phyloP scores from a whole-genome alignment of 2,113 vertebrate species.

The Tylochromis polylepis region DNA sequence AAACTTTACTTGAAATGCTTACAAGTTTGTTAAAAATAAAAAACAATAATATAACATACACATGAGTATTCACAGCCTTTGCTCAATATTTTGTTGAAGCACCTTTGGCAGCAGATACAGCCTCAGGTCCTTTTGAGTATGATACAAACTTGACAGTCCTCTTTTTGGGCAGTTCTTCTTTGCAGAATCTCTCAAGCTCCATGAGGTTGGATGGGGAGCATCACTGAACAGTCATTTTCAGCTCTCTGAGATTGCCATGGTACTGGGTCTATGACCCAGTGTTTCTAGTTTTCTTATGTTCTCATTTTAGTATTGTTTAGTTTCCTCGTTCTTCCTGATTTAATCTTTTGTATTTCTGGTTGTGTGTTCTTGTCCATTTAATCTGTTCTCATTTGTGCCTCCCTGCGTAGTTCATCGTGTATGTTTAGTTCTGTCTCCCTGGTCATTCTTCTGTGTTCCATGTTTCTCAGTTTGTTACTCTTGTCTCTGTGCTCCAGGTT shows the following conservation, averaged over 20 bases:
- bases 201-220: background rate
- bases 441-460: background rate
- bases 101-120: background rate
- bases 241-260: background rate
- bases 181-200: background rate
- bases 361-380: background rate
- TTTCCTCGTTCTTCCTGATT: background rate
- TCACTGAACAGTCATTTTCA: background rate
- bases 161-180: background rate
- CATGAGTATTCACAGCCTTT: background rate
- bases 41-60: fast-evolving
- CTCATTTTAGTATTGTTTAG: fast-evolving
- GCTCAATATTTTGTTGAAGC: background rate
- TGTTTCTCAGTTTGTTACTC: background rate
- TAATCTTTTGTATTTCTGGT: background rate
- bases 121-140: background rate
- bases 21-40: background rate
- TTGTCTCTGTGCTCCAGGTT: fast-evolving
- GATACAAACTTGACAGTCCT: background rate
- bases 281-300: background rate
- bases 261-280: background rate
- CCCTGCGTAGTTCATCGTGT: background rate
- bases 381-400: background rate
- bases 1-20: background rate
- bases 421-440: fast-evolving